Evolutionary conservation across 2,888 invertebrate genomes (phyloP).

Genomic region (Drosophila flavopinicola): DNA sequence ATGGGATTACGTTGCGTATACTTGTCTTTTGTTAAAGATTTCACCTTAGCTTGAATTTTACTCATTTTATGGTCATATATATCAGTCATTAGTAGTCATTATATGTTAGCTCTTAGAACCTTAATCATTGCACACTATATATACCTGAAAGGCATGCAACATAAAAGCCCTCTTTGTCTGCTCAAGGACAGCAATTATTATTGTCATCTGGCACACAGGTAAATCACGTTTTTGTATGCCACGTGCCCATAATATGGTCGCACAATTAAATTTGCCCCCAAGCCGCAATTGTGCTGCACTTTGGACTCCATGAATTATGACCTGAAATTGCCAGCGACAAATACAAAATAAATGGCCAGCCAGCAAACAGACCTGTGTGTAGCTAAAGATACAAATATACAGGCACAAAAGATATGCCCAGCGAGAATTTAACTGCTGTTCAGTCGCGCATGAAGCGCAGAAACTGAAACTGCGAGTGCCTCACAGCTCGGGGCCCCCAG

Average conservation of each 20-base stretch:
- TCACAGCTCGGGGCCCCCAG: constrained; percentile 28
- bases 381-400: constrained; percentile 14
- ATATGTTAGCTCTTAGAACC: constrained; percentile 3
- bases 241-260: constrained; percentile 58
- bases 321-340: constrained; percentile 20
- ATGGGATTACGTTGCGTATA: constrained; percentile 11
- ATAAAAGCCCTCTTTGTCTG: constrained; percentile 41
- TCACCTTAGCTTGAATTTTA: constrained; percentile 4
- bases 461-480: constrained; percentile 47
- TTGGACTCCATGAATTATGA: constrained; percentile 34
- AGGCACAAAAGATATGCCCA: constrained; percentile 40
- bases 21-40: constrained; percentile 6
- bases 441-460: constrained; percentile 68
- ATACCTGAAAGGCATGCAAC: constrained; percentile 30
- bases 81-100: constrained; percentile 11
- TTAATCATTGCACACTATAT: constrained; percentile 3
- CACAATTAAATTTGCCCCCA: constrained; percentile 61
- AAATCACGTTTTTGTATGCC: constrained; percentile 34
- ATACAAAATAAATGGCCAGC: constrained; percentile 54
- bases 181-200: constrained; percentile 39
- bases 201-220: constrained; percentile 24
- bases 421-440: constrained; percentile 73
- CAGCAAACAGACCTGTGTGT: constrained; percentile 13
- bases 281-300: constrained; percentile 25
- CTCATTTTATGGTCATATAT: constrained; percentile 7